Evolutionary conservation across 2,113 vertebrate genomes (phyloP).

Genomic region (Pituophis catenifer): DNA sequence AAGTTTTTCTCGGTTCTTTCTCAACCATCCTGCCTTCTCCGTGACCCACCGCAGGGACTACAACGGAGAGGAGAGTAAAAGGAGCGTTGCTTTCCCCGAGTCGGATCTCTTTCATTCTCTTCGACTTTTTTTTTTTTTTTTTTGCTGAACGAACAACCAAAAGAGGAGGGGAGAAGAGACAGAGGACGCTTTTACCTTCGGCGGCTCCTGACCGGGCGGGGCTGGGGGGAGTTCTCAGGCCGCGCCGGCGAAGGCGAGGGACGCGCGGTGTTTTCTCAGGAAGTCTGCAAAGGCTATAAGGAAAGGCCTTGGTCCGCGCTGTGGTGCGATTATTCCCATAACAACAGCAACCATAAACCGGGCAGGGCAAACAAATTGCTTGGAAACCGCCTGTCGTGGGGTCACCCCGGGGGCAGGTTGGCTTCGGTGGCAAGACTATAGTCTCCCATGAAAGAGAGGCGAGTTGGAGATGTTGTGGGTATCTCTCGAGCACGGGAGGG

Average conservation of each 20-base stretch:
- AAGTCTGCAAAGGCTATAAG: background rate
- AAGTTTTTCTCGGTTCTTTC: background rate
- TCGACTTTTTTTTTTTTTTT: no score
- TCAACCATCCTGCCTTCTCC: background rate
- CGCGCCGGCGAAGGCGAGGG: background rate
- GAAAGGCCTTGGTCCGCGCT: background rate
- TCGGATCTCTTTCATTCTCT: background rate
- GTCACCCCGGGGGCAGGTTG: background rate
- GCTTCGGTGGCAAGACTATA: background rate
- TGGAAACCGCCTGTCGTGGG: background rate
- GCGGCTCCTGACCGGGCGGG: background rate
- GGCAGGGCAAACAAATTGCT: constrained; percentile 3
- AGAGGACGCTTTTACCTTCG: constrained; percentile 1
- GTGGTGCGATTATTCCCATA: constrained; percentile 11
- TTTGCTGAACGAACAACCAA: background rate
- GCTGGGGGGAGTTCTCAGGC: background rate
- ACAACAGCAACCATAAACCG: constrained; percentile 17
- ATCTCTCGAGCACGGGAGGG: background rate
- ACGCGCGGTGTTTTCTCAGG: background rate
- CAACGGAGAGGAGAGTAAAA: background rate
- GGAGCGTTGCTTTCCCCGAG: background rate
- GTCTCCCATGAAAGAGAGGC: background rate
- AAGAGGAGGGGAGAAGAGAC: background rate
- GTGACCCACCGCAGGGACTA: no score
- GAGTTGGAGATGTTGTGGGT: background rate